phyloP scores from a whole-genome alignment of 1,140 invertebrate genomes.

The Neuroterus valhalla region DNA sequence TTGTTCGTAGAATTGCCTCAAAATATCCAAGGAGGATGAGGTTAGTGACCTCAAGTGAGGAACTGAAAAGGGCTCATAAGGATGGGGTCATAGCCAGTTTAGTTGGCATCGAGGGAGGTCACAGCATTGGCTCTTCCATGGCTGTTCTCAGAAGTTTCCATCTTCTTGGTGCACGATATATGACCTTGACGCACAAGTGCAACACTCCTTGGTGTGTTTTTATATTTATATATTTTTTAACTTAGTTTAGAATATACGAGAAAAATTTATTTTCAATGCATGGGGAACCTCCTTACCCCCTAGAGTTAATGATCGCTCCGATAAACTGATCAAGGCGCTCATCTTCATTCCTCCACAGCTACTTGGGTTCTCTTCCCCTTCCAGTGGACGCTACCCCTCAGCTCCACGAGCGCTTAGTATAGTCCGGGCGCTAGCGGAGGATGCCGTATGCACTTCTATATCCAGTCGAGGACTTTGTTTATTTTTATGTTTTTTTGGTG shows the following conservation, averaged over 20 bases:
- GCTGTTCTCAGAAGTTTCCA: conserved; percentile 89
- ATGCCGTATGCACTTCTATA: too few species aligned
- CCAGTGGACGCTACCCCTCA: too few species aligned
- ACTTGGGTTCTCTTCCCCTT: too few species aligned
- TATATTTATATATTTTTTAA: conserved; percentile 64
- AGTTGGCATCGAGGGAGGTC: conserved; percentile 91
- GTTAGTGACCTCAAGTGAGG: conserved; percentile 72
- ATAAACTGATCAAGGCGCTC: too few species aligned
- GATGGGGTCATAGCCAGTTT: conserved; percentile 87
- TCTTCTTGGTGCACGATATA: conserved; percentile 87
- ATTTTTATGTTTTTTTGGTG: too few species aligned
- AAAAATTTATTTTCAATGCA: not conserved
- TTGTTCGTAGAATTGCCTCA: conserved; percentile 83
- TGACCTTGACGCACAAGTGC: conserved; percentile 91
- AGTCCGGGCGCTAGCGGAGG: too few species aligned
- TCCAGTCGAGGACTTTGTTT: too few species aligned
- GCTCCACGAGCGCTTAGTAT: too few species aligned
- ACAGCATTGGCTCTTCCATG: conserved; percentile 88
- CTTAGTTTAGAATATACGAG: not conserved
- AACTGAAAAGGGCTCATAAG: conserved; percentile 85
- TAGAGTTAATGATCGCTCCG: too few species aligned
- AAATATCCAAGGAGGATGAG: conserved; percentile 56
- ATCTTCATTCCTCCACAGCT: too few species aligned
- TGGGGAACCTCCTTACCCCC: too few species aligned
- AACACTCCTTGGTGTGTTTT: conserved; percentile 85